Evolutionary conservation across 2,888 invertebrate species (phyloP).

Genomic region (Agonopterix subpropinquella): DNA sequence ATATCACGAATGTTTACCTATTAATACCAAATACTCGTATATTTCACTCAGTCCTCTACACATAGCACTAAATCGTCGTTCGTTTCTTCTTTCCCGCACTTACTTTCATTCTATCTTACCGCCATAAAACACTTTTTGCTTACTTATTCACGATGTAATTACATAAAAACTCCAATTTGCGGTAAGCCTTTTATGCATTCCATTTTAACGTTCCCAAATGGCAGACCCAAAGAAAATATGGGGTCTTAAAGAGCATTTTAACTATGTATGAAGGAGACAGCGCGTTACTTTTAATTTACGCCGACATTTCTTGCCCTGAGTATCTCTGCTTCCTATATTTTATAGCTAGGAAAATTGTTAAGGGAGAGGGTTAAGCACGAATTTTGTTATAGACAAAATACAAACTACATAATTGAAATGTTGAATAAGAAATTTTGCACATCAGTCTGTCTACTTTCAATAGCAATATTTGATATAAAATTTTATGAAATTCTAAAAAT

Average conservation of each 20-base stretch:
- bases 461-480: too few relatives aligned
- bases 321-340: constrained; percentile 51
- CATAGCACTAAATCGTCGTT: not conserved
- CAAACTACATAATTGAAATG: too few relatives aligned
- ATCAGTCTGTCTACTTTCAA: too few relatives aligned
- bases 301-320: constrained; percentile 50
- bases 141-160: constrained; percentile 56
- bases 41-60: too few relatives aligned
- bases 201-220: constrained; percentile 59
- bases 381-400: too few relatives aligned
- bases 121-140: constrained; percentile 39
- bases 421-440: too few relatives aligned
- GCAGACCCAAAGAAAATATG: constrained; percentile 57
- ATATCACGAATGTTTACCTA: not conserved
- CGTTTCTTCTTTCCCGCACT: not conserved
- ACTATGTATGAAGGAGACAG: constrained; percentile 69
- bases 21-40: not conserved
- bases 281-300: constrained; percentile 69
- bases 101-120: constrained; percentile 6
- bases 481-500: too few relatives aligned
- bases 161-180: constrained; percentile 59
- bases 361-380: not conserved
- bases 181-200: constrained; percentile 59
- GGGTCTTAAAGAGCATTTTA: constrained; percentile 63
- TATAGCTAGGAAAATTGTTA: constrained; percentile 36